These are phyloP conservation scores for Crenichthys baileyi DNA, from an alignment of 2,797 vertebrate species.

Conservation along the genomic window DNA sequence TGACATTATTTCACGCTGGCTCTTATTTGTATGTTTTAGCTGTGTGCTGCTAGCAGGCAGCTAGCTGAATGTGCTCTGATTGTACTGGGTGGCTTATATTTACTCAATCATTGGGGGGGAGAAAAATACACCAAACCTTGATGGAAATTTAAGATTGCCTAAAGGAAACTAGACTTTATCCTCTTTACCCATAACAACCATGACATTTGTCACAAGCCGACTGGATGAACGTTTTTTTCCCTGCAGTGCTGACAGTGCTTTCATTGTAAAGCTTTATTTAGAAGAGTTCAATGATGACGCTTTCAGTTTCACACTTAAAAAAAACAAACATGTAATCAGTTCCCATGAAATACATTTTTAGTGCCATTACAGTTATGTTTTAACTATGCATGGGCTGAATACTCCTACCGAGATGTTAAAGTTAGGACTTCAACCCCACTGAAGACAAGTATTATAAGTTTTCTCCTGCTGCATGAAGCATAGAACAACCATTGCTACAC, in stretches of 20 bases:
- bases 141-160: background rate
- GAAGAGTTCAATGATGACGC: background rate
- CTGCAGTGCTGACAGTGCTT: background rate
- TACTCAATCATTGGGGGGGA: too few relatives aligned
- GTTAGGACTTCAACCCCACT: background rate
- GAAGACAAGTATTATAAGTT: background rate
- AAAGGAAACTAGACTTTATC: background rate
- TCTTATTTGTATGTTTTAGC: background rate
- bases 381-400: background rate
- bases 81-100: background rate
- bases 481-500: background rate
- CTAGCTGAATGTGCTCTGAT: background rate
- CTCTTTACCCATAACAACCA: background rate
- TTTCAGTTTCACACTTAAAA: background rate
- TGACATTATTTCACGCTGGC: background rate
- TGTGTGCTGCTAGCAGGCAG: background rate
- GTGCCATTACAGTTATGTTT: background rate
- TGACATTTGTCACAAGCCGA: background rate
- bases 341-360: background rate
- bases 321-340: too few relatives aligned
- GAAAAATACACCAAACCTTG: background rate
- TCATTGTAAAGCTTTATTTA: background rate
- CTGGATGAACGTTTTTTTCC: background rate
- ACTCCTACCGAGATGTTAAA: background rate
- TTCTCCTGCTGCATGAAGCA: background rate